Evolutionary conservation across 2,113 vertebrate species (phyloP).

Genomic region (Periophthalmus modestus): DNA sequence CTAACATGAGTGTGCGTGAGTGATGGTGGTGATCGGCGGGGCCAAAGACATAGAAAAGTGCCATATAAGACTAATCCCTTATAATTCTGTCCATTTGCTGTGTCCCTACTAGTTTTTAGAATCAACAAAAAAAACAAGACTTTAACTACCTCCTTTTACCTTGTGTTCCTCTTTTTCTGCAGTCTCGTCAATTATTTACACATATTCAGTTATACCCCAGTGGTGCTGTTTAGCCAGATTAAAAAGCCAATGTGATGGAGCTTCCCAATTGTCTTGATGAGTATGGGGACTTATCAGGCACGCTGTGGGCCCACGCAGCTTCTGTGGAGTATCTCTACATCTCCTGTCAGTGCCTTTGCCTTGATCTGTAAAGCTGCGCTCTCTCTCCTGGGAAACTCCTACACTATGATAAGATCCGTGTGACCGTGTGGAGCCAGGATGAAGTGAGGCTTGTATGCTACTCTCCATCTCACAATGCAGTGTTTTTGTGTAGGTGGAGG

Average conservation of each 20-base stretch:
- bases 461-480: conserved; percentile 40
- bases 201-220: conserved; percentile 42
- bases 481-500: conserved; percentile 49
- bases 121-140: not conserved
- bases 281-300: conserved; percentile 41
- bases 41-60: no score
- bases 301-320: conserved; percentile 50
- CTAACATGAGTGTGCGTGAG: no score
- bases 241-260: conserved; percentile 35
- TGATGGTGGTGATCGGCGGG: no score
- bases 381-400: conserved; percentile 48
- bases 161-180: conserved; percentile 38
- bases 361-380: not conserved
- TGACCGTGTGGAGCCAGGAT: conserved; percentile 54
- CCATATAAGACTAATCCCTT: no score
- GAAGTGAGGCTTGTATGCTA: conserved; percentile 33
- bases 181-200: conserved; percentile 61
- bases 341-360: conserved; percentile 40
- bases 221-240: conserved; percentile 25
- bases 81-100: no score
- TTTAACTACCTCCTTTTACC: conserved; percentile 9
- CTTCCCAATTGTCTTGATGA: conserved; percentile 43
- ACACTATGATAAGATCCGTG: conserved; percentile 37
- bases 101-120: not conserved
- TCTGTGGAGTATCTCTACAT: conserved; percentile 40